Evolutionary conservation across 2,113 vertebrate species (phyloP).

Genomic region (Trachemys scripta): DNA sequence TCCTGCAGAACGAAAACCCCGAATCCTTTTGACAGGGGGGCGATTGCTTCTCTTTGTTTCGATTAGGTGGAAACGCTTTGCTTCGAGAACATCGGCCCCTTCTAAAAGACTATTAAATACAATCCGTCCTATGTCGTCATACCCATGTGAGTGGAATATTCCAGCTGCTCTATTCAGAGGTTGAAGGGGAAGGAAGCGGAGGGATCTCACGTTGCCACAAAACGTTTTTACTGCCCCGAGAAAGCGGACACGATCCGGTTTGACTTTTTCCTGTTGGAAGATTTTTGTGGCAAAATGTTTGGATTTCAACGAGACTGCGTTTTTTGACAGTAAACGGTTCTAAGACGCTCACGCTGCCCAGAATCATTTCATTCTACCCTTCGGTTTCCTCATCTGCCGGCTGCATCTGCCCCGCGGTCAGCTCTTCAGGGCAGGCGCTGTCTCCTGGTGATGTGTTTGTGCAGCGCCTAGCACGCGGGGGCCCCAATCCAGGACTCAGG

Average conservation of each 20-base stretch:
- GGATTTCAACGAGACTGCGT: background rate
- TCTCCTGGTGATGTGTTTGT: background rate
- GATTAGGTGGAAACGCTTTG: background rate
- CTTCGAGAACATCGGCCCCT: background rate
- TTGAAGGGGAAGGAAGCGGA: background rate
- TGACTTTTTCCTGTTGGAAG: background rate
- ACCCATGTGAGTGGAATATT: background rate
- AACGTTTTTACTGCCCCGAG: background rate
- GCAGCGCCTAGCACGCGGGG: too few species aligned
- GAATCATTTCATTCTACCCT: background rate
- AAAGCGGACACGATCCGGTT: background rate
- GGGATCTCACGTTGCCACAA: background rate
- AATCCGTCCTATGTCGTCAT: background rate
- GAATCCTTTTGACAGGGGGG: background rate
- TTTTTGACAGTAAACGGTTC: background rate
- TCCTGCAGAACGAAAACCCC: background rate
- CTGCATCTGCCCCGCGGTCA: background rate
- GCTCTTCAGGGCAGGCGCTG: background rate
- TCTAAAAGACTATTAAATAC: background rate
- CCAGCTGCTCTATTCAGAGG: background rate
- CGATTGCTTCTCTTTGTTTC: background rate
- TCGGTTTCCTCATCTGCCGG: background rate
- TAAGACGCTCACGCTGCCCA: background rate
- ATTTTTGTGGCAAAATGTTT: background rate
- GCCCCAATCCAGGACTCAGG: too few species aligned